A percentile compares a stretch with the other conserved stretches of the same genome.
phyloP scores from a whole-genome alignment of 2,888 invertebrate species.

The Laothoe populi region DNA sequence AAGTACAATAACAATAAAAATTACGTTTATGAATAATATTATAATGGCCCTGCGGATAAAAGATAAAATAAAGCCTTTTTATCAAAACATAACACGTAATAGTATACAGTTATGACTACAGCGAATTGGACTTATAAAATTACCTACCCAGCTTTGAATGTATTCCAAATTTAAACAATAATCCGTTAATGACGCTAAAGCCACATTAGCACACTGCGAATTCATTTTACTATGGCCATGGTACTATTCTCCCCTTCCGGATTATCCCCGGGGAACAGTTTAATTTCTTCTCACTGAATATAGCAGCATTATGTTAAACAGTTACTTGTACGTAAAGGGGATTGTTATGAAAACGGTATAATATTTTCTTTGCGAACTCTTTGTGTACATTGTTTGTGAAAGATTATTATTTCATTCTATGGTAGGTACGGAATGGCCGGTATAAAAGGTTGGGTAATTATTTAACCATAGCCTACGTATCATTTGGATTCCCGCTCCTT shows the following conservation, averaged over 20 bases:
- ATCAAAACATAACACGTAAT: not conserved
- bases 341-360: slow-evolving; percentile 42
- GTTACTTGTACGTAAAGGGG: slow-evolving; percentile 39
- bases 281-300: slow-evolving; percentile 58
- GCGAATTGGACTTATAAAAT: not conserved
- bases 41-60: not conserved
- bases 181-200: slow-evolving; percentile 18
- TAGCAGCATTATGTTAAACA: slow-evolving; percentile 52
- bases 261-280: slow-evolving; percentile 52
- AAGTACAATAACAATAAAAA: too few relatives aligned
- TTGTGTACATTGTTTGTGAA: slow-evolving; percentile 35
- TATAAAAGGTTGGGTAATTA: slow-evolving; percentile 33
- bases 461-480: slow-evolving; percentile 4
- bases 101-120: slow-evolving; percentile 6
- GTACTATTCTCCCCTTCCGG: slow-evolving; percentile 32
- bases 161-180: slow-evolving; percentile 18
- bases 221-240: slow-evolving; percentile 22
- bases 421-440: slow-evolving; percentile 32
- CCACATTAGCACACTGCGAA: slow-evolving; percentile 25
- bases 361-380: slow-evolving; percentile 27
- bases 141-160: not conserved
- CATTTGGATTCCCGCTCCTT: not conserved
- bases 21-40: too few relatives aligned
- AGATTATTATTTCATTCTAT: slow-evolving; percentile 41
- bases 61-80: not conserved